Percentiles rank a stretch among this genome's conserved stretches.
These are phyloP conservation scores for Clangula hyemalis DNA, from an alignment of 2,797 vertebrate genomes.

Conservation along the genomic window DNA sequence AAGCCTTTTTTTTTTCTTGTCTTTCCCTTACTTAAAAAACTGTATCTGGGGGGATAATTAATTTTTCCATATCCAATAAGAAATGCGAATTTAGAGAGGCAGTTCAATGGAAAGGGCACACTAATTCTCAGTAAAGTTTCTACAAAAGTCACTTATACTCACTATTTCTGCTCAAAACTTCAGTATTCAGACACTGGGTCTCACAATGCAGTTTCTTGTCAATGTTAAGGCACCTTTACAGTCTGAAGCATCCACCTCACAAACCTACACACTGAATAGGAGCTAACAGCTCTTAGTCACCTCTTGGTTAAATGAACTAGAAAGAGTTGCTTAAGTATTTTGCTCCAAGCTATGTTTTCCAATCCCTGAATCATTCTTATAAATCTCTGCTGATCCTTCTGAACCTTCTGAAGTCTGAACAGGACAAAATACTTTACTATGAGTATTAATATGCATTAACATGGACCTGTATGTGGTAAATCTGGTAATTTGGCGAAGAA, in stretches of 20 bases:
- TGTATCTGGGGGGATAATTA: neutral
- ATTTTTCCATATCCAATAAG: neutral
- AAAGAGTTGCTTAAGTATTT: neutral
- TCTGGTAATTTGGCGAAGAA: neutral
- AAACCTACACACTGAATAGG: neutral
- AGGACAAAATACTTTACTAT: neutral
- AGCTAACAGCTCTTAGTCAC: neutral
- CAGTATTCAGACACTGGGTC: neutral
- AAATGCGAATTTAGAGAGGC: neutral
- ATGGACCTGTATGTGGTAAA: neutral
- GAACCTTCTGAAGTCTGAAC: conserved; percentile 3
- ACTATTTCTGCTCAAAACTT: neutral
- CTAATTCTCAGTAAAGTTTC: neutral
- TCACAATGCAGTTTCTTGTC: neutral
- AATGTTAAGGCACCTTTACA: neutral
- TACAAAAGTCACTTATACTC: neutral
- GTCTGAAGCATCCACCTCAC: neutral
- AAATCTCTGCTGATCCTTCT: neutral
- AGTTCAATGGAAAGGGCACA: neutral
- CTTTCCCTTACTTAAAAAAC: neutral
- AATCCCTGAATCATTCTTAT: neutral
- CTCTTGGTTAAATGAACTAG: neutral
- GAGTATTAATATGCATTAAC: neutral
- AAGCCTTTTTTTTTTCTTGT: neutral
- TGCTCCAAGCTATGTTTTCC: neutral